Percentiles rank a stretch among this genome's conserved stretches.
These are phyloP conservation scores for Tympanuchus pallidicinctus DNA, from an alignment of 2,113 vertebrate genomes.

Conservation along the genomic window DNA sequence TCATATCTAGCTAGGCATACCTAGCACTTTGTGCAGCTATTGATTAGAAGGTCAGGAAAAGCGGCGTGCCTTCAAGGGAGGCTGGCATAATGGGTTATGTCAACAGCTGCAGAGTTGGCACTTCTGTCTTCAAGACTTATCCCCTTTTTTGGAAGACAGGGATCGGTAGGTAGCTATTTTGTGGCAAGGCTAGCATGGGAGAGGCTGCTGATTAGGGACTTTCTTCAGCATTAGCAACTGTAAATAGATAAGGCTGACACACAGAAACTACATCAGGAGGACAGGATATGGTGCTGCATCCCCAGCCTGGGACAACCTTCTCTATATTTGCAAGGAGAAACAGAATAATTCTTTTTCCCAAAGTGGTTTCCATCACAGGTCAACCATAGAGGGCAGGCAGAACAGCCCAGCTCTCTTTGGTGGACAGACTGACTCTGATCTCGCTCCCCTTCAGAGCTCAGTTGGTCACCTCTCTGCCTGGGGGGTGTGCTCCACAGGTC, in stretches of 20 bases:
- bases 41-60: background rate
- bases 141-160: rapidly evolving
- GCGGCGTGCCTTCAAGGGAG: too few relatives aligned
- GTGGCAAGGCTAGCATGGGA: rapidly evolving
- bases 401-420: background rate
- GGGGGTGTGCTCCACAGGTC: background rate
- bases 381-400: background rate
- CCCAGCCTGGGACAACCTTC: rapidly evolving
- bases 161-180: rapidly evolving
- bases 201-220: background rate
- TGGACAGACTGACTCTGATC: rapidly evolving
- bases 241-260: background rate
- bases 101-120: background rate
- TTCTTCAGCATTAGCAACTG: background rate
- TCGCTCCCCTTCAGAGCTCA: too few relatives aligned
- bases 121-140: background rate
- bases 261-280: rapidly evolving
- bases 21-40: rapidly evolving
- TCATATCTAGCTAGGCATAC: background rate
- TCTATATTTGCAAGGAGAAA: background rate
- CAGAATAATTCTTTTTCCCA: background rate
- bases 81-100: background rate
- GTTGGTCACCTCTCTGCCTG: background rate
- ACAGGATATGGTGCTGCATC: background rate
- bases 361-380: background rate